These are phyloP conservation scores for Tachystola acroxantha DNA, from an alignment of 2,888 invertebrate genomes.

Conservation along the genomic window DNA sequence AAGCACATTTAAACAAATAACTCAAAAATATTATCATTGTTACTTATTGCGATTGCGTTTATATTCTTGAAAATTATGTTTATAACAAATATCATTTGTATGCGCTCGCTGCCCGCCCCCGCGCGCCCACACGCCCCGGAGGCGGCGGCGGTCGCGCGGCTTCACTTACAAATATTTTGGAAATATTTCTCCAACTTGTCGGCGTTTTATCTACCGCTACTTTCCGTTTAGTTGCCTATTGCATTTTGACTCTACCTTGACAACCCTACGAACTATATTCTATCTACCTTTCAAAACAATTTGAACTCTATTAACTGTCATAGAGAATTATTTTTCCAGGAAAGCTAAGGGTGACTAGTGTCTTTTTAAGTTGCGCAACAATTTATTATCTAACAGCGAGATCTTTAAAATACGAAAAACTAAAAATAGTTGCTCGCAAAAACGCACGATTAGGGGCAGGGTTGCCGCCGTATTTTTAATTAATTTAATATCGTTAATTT, in stretches of 20 bases:
- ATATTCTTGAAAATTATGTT: too few species aligned
- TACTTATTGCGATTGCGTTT: too few species aligned
- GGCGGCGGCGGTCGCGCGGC: conserved; percentile 53
- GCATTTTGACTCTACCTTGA: conserved; percentile 28
- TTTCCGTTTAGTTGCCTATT: conserved; percentile 71
- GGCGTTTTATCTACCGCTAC: conserved; percentile 74
- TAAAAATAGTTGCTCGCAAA: conserved; percentile 69
- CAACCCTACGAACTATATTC: conserved; percentile 1
- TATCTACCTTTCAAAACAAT: background rate
- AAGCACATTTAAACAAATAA: too few species aligned
- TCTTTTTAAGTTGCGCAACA: conserved; percentile 6
- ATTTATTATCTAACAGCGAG: conserved; percentile 67
- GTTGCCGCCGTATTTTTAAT: conserved; percentile 46
- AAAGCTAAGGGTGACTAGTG: conserved; percentile 9
- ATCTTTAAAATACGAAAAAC: conserved; percentile 72
- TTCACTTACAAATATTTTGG: conserved; percentile 74
- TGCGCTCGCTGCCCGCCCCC: too few species aligned
- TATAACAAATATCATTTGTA: too few species aligned
- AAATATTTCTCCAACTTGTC: conserved; percentile 77
- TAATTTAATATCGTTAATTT: conserved; percentile 17
- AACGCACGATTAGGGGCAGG: conserved; percentile 52
- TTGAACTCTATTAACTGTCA: background rate
- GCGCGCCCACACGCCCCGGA: conserved; percentile 37
- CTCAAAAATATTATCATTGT: too few species aligned
- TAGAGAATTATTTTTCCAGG: conserved; percentile 10